A percentile compares a stretch with the other conserved stretches of the same genome.
phyloP scores from a whole-genome alignment of 2,113 vertebrate genomes.

The Nanorana parkeri region DNA sequence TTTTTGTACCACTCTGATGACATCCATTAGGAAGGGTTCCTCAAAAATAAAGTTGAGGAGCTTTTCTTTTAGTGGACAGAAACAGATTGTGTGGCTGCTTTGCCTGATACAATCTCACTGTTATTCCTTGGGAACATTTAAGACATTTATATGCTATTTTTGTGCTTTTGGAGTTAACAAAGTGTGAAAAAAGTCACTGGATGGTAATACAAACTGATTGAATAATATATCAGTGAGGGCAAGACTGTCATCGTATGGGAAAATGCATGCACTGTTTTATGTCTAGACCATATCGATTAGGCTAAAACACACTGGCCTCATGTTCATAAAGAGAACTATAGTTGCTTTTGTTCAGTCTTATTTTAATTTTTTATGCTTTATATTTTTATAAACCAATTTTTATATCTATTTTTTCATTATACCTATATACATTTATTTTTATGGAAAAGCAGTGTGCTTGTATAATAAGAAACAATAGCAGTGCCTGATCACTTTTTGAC shows the following conservation, averaged over 20 bases:
- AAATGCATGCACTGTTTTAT: constrained; percentile 32
- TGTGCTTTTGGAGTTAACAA: constrained; percentile 42
- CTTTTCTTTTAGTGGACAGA: too few relatives aligned
- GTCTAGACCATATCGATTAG: constrained; percentile 31
- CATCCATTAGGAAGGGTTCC: too few relatives aligned
- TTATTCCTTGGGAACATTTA: constrained; percentile 30
- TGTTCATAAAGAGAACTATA: not conserved
- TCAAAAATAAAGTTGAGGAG: too few relatives aligned
- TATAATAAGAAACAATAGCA: too few relatives aligned
- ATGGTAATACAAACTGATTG: constrained; percentile 42
- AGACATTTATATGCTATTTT: constrained; percentile 31
- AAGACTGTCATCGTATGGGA: constrained; percentile 21
- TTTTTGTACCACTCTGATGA: too few relatives aligned
- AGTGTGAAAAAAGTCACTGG: constrained; percentile 35
- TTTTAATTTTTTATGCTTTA: too few relatives aligned
- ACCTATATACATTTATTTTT: too few relatives aligned
- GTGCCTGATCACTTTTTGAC: too few relatives aligned
- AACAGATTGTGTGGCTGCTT: not conserved
- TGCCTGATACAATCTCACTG: not conserved
- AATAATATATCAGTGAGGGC: constrained; percentile 32
- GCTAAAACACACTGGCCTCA: not conserved
- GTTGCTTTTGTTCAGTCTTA: too few relatives aligned
- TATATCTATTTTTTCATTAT: too few relatives aligned
- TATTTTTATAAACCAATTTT: too few relatives aligned
- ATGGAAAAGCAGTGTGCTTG: too few relatives aligned